These are phyloP conservation scores for Picus viridis DNA, from an alignment of 2,797 vertebrate genomes.

Conservation along the genomic window DNA sequence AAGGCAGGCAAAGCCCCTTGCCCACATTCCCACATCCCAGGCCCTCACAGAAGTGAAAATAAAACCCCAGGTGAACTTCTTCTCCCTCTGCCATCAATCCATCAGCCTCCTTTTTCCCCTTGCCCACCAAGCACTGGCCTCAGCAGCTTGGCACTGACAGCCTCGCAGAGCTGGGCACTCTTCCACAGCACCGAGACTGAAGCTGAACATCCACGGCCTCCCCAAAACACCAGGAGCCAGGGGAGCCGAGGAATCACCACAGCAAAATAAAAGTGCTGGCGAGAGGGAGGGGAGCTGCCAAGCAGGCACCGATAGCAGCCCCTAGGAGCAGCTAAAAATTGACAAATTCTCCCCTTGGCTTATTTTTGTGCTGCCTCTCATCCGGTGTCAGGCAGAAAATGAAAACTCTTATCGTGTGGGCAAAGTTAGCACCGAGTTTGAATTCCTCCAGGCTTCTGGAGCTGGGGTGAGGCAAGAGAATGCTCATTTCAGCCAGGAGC, in stretches of 20 bases:
- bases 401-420: neutral
- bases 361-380: neutral
- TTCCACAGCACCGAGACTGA: fast-evolving
- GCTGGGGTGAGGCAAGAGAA: slow-evolving; percentile 3
- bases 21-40: neutral
- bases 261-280: neutral
- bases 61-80: neutral
- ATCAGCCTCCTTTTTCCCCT: neutral
- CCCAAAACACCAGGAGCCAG: fast-evolving
- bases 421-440: neutral
- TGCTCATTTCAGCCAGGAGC: neutral
- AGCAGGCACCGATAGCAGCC: neutral
- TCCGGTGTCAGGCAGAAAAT: neutral
- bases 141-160: neutral
- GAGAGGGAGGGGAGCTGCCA: neutral
- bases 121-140: neutral
- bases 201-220: neutral
- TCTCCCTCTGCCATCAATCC: no score
- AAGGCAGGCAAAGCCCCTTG: neutral
- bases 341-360: neutral
- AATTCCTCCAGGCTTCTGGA: neutral
- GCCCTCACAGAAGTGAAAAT: neutral
- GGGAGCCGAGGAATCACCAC: fast-evolving
- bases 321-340: neutral
- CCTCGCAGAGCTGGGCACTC: neutral